Evolutionary conservation across 2,797 vertebrate species (phyloP).

Genomic region (Gallinago stenura): DNA sequence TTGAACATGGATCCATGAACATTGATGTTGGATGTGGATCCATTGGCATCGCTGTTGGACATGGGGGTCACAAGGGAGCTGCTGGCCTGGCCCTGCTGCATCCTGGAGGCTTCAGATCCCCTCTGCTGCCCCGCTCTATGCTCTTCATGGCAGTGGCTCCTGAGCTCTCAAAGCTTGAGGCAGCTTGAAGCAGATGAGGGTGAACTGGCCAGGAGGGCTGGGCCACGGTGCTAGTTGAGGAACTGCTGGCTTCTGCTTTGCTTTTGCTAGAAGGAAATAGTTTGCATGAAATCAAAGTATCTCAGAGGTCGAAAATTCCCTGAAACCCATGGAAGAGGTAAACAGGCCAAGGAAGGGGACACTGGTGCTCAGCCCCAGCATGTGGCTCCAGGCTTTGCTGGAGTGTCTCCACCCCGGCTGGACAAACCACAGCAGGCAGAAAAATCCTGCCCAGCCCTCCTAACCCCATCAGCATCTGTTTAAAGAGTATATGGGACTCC

Average conservation of each 20-base stretch:
- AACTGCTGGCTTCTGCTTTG: background rate
- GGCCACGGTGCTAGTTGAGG: background rate
- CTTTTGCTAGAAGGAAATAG: background rate
- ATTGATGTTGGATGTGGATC: background rate
- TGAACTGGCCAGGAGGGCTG: background rate
- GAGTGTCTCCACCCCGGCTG: rapidly evolving
- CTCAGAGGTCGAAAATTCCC: background rate
- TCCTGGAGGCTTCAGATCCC: background rate
- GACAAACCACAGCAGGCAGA: background rate
- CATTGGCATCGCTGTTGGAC: background rate
- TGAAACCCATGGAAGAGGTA: background rate
- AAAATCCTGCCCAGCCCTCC: background rate
- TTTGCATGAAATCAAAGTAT: background rate
- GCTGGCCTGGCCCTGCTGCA: background rate
- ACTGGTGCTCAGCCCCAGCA: background rate
- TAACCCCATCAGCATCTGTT: background rate
- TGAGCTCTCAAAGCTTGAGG: background rate
- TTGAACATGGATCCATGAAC: background rate
- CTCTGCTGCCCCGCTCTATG: rapidly evolving
- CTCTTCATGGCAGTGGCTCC: too few relatives aligned
- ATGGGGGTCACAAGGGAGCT: background rate
- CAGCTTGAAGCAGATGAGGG: background rate
- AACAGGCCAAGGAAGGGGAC: background rate
- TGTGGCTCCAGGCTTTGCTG: background rate
- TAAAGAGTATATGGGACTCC: background rate